Evolutionary conservation across 2,888 invertebrate species (phyloP), one percentile per base, ranked within the genome.

Genomic region (Spialia ferax): DNA sequence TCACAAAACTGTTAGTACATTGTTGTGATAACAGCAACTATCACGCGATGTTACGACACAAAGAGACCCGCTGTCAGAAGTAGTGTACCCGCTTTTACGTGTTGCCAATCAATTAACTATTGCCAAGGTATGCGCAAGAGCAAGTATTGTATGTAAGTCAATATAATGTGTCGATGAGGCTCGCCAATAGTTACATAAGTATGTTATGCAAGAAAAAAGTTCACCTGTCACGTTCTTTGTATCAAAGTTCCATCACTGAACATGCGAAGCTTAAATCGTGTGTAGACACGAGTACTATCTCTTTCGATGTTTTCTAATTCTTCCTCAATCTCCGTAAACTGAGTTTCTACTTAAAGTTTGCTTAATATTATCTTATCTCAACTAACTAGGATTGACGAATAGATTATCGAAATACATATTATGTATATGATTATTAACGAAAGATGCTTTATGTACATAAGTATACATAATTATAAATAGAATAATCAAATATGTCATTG

Each of bases 181-280:
- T 75, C 68, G 68, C 72, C 62, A 65, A 70, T 69, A 42, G 70
- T 85, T 83, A 81, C 77, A 79, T 81, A 84, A 85, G 72, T 7
- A 7, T 73, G 69, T 86, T 85, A 81, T 77, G 77, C 76, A 86
- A 87, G 74, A 79, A 79, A 79, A 80, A 82, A 83, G 79, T 74
- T 71, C 79, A 77, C 76, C 71, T 71, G 78, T 73, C 73, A 71
- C 69, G 74, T 78, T 79, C 77, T 73, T 71, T 72, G 72, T 73
- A 72, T 69, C 73, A 74, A 75, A 75, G 73, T 72, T 79, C 7
- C 6, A 52, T 52, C 10, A 42, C 15, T 42, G 42, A 42, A 11
- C 1, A n/a, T 5, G 15, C 15, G 42, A 42, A 42, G 15, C 15
- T 15, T 42, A 42, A 15, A 42, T 42, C 7, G 15, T 42, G 42